A percentile compares a stretch with the other conserved stretches of the same genome.
Evolutionary conservation across 2,113 vertebrate species (phyloP).

Genomic region (Notechis scutatus): DNA sequence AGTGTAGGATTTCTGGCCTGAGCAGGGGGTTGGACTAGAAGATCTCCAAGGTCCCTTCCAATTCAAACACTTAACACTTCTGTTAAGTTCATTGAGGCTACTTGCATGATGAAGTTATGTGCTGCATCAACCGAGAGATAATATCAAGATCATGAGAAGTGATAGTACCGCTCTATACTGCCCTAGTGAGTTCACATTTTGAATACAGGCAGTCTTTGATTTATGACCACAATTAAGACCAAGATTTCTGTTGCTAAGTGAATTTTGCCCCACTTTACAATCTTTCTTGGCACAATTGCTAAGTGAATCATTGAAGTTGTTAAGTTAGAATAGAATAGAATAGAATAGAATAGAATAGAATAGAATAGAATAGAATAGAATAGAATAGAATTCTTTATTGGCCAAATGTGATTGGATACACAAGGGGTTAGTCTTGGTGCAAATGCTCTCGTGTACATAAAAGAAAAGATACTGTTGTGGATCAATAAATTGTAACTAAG

Average conservation of each 20-base stretch:
- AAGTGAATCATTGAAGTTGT: neutral
- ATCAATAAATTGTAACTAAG: too few relatives aligned
- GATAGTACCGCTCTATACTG: neutral
- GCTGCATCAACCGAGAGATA: neutral
- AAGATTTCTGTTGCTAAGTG: too few relatives aligned
- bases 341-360: too few relatives aligned
- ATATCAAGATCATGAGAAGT: neutral
- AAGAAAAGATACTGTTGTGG: too few relatives aligned
- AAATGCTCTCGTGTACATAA: too few relatives aligned
- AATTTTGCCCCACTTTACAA: neutral
- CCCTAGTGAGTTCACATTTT: neutral
- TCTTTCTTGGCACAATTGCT: neutral
- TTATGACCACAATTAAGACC: neutral
- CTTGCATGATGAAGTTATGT: neutral
- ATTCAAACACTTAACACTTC: neutral
- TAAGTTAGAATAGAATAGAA: too few relatives aligned
- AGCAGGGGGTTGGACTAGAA: neutral
- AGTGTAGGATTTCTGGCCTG: neutral
- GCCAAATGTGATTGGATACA: too few relatives aligned
- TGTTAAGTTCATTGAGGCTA: neutral
- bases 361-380: too few relatives aligned
- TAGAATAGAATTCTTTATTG: too few relatives aligned
- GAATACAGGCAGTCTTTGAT: neutral
- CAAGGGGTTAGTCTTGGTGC: too few relatives aligned
- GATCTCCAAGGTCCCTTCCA: neutral